Percentiles rank a stretch among this genome's conserved stretches.
Conservation (phyloP, 2,888 invertebrate genomes). For the Furcula furcula region DNA sequence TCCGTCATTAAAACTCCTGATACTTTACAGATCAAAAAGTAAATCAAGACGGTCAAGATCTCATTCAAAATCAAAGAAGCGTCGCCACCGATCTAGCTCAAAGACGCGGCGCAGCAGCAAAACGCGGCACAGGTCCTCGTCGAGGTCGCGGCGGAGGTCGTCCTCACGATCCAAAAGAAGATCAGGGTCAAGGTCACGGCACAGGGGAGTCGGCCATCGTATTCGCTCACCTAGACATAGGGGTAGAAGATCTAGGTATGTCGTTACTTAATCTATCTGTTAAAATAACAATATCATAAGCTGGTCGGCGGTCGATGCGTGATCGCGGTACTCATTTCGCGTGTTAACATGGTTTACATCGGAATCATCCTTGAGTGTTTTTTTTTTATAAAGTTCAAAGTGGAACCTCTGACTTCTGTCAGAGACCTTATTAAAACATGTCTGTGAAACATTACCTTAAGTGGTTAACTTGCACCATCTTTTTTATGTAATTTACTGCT, state of each 20-base stretch:
- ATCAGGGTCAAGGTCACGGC: constrained; percentile 47
- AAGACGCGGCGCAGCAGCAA: constrained; percentile 39
- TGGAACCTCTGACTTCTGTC: no score
- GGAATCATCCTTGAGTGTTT: no score
- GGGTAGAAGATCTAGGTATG: constrained; percentile 57
- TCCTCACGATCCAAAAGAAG: constrained; percentile 11
- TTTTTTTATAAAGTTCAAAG: no score
- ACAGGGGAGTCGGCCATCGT: constrained; percentile 49
- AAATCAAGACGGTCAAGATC: constrained; percentile 52
- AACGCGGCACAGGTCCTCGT: constrained; percentile 48
- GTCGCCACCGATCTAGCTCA: constrained; percentile 45
- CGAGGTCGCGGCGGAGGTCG: constrained; percentile 46
- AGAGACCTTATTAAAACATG: no score
- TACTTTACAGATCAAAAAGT: constrained; percentile 56
- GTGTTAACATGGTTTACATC: no score
- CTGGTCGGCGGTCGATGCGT: no score
- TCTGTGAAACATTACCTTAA: no score
- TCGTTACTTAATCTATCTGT: constrained; percentile 12
- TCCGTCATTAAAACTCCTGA: background rate
- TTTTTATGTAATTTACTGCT: no score
- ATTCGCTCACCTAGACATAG: constrained; percentile 52
- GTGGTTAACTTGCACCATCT: no score
- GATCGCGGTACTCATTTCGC: no score
- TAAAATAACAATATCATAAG: no score
- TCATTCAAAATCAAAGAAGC: constrained; percentile 39